Conservation (phyloP, 2,797 vertebrate species). For the Macrochelys suwanniensis region DNA sequence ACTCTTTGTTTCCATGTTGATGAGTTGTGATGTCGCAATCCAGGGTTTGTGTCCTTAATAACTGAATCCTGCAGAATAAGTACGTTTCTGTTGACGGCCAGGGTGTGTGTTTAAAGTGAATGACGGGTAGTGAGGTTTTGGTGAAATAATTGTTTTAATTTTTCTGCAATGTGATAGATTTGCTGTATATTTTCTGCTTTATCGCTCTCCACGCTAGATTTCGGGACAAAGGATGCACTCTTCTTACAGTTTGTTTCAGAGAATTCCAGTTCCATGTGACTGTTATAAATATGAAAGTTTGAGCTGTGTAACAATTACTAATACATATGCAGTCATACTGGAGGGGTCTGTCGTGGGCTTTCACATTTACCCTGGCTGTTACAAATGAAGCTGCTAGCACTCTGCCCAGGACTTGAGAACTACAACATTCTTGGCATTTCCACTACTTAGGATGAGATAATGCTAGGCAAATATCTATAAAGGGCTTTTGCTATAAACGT, state of each 20-base stretch:
- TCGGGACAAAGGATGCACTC: accelerated
- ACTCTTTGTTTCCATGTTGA: background rate
- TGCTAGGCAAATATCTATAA: background rate
- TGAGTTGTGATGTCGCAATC: background rate
- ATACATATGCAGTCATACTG: background rate
- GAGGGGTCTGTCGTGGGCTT: background rate
- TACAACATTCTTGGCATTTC: background rate
- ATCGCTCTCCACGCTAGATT: background rate
- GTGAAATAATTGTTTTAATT: background rate
- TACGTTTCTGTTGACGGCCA: background rate
- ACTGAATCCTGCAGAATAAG: background rate
- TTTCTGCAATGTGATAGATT: background rate
- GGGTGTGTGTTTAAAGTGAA: background rate
- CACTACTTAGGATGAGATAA: background rate
- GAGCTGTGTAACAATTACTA: background rate
- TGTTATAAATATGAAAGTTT: background rate
- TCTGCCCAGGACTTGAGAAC: background rate
- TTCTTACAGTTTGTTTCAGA: background rate
- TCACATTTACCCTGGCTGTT: background rate
- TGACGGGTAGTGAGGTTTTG: background rate
- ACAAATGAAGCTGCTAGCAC: background rate
- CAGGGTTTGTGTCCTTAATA: background rate
- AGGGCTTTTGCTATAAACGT: slow-evolving; percentile 6
- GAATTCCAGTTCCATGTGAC: background rate
- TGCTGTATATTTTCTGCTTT: accelerated